Percentiles rank a stretch among this genome's conserved stretches.
Evolutionary conservation across 1,140 invertebrate species (phyloP).

Genomic region (Hestina assimilis): DNA sequence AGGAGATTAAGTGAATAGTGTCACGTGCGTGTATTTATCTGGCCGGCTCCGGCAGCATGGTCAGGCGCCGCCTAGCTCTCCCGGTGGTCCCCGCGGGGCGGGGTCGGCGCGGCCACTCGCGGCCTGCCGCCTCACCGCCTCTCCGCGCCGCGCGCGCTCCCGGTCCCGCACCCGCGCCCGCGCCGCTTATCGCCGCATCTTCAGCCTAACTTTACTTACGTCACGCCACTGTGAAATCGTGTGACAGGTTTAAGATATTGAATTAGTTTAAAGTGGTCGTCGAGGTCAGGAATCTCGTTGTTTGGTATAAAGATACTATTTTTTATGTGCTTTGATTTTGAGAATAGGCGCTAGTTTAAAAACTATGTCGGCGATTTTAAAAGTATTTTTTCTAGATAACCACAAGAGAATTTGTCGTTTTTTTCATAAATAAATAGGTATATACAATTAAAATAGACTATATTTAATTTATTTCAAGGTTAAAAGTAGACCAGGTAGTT

Average conservation of each 20-base stretch:
- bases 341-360: not conserved
- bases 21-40: conserved; percentile 51
- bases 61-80: conserved; percentile 64
- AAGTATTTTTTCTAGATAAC: not conserved
- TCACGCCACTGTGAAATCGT: conserved; percentile 62
- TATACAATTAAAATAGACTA: too few relatives aligned
- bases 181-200: conserved; percentile 67
- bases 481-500: too few relatives aligned
- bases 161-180: conserved; percentile 36
- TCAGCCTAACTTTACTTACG: conserved; percentile 60
- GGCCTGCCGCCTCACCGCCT: conserved; percentile 39
- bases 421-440: too few relatives aligned
- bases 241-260: conserved; percentile 51
- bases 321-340: not conserved
- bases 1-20: conserved; percentile 54
- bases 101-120: conserved; percentile 67
- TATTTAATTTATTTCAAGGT: too few relatives aligned
- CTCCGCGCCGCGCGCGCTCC: conserved; percentile 29
- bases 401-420: conserved; percentile 3
- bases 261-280: conserved; percentile 38
- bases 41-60: conserved; percentile 27
- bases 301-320: conserved; percentile 1
- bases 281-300: conserved; percentile 18
- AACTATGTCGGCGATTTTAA: not conserved
- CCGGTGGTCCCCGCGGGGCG: conserved; percentile 72